Evolutionary conservation across 2,888 invertebrate genomes (phyloP).

Genomic region (Brachypalpus laphriformis): DNA sequence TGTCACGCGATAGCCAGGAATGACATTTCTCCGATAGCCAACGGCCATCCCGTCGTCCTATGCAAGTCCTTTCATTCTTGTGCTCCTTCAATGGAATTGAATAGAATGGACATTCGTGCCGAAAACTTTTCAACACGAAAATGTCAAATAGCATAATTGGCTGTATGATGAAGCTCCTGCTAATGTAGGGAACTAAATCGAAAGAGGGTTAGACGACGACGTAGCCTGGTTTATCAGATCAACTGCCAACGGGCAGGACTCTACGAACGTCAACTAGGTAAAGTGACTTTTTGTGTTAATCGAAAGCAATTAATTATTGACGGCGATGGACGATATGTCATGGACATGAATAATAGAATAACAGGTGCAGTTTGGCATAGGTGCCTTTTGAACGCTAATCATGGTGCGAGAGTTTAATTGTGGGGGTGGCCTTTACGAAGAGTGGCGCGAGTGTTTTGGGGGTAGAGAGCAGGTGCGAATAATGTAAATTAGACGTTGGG

Average conservation of each 20-base stretch:
- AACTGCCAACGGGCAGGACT: slow-evolving; percentile 57
- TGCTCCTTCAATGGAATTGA: slow-evolving; percentile 31
- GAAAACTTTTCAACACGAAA: slow-evolving; percentile 70
- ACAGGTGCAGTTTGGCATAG: slow-evolving; percentile 48
- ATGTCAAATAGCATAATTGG: slow-evolving; percentile 74
- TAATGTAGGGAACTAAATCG: slow-evolving; percentile 23
- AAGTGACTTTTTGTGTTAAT: slow-evolving; percentile 74
- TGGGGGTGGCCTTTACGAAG: not conserved
- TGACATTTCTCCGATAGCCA: slow-evolving; percentile 68
- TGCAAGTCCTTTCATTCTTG: slow-evolving; percentile 41
- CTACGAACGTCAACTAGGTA: slow-evolving; percentile 52
- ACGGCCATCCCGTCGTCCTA: slow-evolving; percentile 17
- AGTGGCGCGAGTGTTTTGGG: not conserved
- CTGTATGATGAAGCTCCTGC: slow-evolving; percentile 47
- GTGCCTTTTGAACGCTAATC: slow-evolving; percentile 34
- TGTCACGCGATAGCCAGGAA: slow-evolving; percentile 64
- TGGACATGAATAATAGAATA: slow-evolving; percentile 64
- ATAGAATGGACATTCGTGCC: slow-evolving; percentile 63
- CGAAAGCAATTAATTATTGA: slow-evolving; percentile 73
- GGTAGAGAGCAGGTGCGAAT: not conserved
- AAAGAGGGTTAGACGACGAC: slow-evolving; percentile 50
- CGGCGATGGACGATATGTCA: slow-evolving; percentile 70
- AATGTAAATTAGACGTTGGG: not conserved
- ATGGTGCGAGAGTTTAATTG: slow-evolving; percentile 58
- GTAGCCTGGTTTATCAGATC: slow-evolving; percentile 62